A percentile compares a stretch with the other conserved stretches of the same genome.
Evolutionary conservation across 2,888 invertebrate genomes (phyloP).

Genomic region (Melanostoma scalare): DNA sequence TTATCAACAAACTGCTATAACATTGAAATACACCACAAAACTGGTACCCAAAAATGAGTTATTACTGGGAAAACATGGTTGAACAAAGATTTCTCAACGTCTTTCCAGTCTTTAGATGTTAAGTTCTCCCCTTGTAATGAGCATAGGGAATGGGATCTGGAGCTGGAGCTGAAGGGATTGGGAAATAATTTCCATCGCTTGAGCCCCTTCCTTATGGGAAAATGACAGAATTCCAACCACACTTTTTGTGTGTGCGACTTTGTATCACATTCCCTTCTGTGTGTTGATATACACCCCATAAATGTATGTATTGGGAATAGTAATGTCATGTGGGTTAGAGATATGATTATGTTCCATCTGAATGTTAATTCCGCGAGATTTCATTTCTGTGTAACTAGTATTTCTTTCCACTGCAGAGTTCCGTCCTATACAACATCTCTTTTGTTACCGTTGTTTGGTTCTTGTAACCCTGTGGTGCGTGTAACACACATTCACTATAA

Average conservation of each 20-base stretch:
- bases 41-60: constrained; percentile 29
- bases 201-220: constrained; percentile 5
- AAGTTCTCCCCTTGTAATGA: constrained; percentile 2
- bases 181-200: constrained; percentile 30
- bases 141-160: constrained; percentile 1
- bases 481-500: constrained; percentile 30
- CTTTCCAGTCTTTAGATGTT: constrained; percentile 1
- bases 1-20: constrained; percentile 31
- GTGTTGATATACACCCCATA: background rate
- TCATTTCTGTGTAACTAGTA: constrained; percentile 40
- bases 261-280: constrained; percentile 1
- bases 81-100: constrained; percentile 32
- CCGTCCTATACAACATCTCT: constrained; percentile 9
- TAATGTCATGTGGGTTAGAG: constrained; percentile 68
- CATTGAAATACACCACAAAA: constrained; percentile 23
- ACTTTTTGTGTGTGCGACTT: constrained; percentile 22
- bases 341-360: constrained; percentile 69
- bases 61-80: constrained; percentile 15
- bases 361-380: constrained; percentile 72
- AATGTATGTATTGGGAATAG: constrained; percentile 52
- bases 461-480: constrained; percentile 45
- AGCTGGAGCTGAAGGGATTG: constrained; percentile 7
- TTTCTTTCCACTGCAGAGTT: background rate
- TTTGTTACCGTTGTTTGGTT: constrained; percentile 7
- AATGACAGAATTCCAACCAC: constrained; percentile 9